Conservation (phyloP, 2,797 vertebrate species). For the Acanthopagrus latus region DNA sequence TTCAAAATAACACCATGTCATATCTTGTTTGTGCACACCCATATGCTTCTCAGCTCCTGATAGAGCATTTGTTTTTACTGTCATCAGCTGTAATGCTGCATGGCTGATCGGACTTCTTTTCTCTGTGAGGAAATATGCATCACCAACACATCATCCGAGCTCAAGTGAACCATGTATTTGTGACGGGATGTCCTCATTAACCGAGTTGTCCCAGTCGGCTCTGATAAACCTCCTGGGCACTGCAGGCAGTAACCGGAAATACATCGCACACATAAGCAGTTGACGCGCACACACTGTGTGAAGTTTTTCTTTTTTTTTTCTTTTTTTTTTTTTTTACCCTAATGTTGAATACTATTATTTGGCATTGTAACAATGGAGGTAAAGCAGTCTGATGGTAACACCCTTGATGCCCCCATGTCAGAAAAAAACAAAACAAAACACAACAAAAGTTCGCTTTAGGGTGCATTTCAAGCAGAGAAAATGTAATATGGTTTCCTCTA, state of each 20-base stretch:
- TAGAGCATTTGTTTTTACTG: not conserved
- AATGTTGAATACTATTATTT: not conserved
- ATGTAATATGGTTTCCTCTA: no score
- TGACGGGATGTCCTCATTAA: constrained; percentile 37
- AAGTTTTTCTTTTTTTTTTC: not conserved
- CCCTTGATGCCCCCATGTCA: no score
- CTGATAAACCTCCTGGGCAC: constrained; percentile 9
- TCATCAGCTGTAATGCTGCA: not conserved
- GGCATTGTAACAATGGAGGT: no score
- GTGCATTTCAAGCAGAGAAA: no score
- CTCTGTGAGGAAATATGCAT: not conserved
- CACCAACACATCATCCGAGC: not conserved
- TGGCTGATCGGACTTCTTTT: not conserved
- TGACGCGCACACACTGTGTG: constrained; percentile 1
- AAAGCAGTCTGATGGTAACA: no score
- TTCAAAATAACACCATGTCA: not conserved
- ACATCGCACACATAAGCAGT: not conserved
- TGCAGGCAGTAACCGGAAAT: constrained; percentile 9
- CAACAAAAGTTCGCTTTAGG: no score
- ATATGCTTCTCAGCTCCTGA: not conserved
- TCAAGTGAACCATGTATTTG: constrained; percentile 1
- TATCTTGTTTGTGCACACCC: no score
- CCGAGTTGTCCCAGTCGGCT: not conserved
- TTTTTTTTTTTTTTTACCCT: not conserved
- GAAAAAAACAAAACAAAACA: no score